Evolutionary conservation across 2,888 invertebrate species (phyloP).

Genomic region (Drosophila neonasuta): DNA sequence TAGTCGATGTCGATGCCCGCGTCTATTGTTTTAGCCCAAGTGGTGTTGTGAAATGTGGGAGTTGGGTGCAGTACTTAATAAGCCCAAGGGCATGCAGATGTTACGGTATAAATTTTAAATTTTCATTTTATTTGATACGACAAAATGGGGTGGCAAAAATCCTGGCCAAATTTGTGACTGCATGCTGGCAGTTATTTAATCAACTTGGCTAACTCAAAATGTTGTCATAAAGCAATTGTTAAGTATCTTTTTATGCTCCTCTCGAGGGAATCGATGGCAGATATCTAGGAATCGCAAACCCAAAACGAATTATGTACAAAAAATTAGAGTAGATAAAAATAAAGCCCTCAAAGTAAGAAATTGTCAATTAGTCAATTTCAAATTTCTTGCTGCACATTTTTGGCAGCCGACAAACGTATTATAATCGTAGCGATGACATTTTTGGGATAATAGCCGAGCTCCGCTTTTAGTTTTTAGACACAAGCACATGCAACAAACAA

Average conservation of each 20-base stretch:
- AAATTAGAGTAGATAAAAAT: constrained; percentile 4
- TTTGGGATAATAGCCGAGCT: constrained; percentile 1
- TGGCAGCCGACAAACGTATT: not conserved
- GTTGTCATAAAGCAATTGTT: constrained; percentile 50
- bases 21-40: constrained; percentile 41
- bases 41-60: not conserved
- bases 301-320: not conserved
- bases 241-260: constrained; percentile 30
- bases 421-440: constrained; percentile 5
- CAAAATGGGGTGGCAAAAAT: constrained; percentile 43
- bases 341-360: not conserved
- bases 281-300: not conserved
- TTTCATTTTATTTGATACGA: constrained; percentile 48
- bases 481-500: constrained; percentile 17
- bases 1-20: not conserved
- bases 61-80: constrained; percentile 45
- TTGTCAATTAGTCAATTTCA: constrained; percentile 17
- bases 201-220: constrained; percentile 30
- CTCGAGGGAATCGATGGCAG: constrained; percentile 15
- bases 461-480: constrained; percentile 23
- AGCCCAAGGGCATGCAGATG: constrained; percentile 66
- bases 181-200: constrained; percentile 35
- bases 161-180: constrained; percentile 9
- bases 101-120: constrained; percentile 53
- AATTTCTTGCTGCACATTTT: not conserved